phyloP scores from a whole-genome alignment of 2,888 invertebrate genomes.

The Loripinus fragilis region DNA sequence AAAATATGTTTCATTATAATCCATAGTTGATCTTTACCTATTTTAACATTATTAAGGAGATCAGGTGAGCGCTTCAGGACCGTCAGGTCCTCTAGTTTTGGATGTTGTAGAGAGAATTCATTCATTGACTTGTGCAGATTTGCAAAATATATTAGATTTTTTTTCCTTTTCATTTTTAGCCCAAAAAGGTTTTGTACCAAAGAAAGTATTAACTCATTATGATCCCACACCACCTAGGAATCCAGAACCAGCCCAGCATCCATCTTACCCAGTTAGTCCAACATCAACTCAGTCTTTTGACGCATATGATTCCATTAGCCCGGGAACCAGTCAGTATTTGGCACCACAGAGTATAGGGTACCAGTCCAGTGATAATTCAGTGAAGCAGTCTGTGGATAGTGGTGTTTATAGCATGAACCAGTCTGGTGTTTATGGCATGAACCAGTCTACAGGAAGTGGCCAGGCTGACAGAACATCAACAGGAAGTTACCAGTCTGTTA shows the following conservation, averaged over 20 bases:
- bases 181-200: conserved; percentile 80
- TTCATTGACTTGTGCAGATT: too few relatives aligned
- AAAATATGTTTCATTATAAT: too few relatives aligned
- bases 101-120: too few relatives aligned
- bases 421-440: too few relatives aligned
- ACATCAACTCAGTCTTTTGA: neutral
- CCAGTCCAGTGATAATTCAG: neutral
- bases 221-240: conserved; percentile 30
- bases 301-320: neutral
- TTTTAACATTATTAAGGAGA: too few relatives aligned
- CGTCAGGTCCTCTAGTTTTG: too few relatives aligned
- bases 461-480: neutral
- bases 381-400: conserved; percentile 12
- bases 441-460: neutral
- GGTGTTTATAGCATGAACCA: neutral
- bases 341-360: conserved; percentile 18
- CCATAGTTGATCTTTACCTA: too few relatives aligned
- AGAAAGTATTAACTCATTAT: conserved; percentile 62
- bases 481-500: neutral
- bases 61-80: too few relatives aligned
- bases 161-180: conserved; percentile 64
- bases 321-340: conserved; percentile 20
- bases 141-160: too few relatives aligned
- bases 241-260: neutral
- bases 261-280: neutral